A percentile compares a stretch with the other conserved stretches of the same genome.
Conservation (phyloP, 64 coral and sea anemone species). For the Orbicella faveolata region DNA sequence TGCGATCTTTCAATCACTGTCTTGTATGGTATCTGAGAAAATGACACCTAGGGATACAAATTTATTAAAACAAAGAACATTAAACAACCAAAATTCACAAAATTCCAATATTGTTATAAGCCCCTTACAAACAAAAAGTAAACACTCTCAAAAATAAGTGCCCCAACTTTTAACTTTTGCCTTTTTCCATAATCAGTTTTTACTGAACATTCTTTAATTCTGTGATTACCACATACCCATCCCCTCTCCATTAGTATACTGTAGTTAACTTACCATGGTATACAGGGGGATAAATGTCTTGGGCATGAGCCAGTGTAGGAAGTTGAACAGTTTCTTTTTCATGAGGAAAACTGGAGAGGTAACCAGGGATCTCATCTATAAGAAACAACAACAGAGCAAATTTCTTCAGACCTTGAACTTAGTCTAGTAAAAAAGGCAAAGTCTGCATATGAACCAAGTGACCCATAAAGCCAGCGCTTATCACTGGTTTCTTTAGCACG, state of each 20-base stretch:
- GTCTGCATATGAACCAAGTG: too few species aligned
- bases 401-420: neutral
- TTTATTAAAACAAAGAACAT: neutral
- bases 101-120: too few species aligned
- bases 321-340: slow-evolving; percentile 87
- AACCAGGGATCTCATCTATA: slow-evolving; percentile 92
- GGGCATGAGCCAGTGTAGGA: slow-evolving; percentile 92
- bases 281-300: slow-evolving; percentile 91
- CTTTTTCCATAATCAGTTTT: neutral
- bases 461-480: too few species aligned
- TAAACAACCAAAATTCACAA: neutral
- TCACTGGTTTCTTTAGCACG: too few species aligned
- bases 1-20: slow-evolving; percentile 77
- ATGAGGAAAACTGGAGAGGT: slow-evolving; percentile 84
- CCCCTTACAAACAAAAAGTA: too few species aligned
- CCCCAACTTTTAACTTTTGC: too few species aligned
- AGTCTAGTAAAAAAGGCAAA: too few species aligned
- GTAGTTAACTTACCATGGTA: slow-evolving; percentile 76
- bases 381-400: neutral
- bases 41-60: slow-evolving; percentile 72
- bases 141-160: too few species aligned
- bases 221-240: neutral
- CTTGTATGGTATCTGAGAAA: slow-evolving; percentile 91
- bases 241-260: neutral
- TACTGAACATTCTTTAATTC: too few species aligned